Conservation (phyloP, 2,888 invertebrate genomes). For the Drosophila crucigera region DNA sequence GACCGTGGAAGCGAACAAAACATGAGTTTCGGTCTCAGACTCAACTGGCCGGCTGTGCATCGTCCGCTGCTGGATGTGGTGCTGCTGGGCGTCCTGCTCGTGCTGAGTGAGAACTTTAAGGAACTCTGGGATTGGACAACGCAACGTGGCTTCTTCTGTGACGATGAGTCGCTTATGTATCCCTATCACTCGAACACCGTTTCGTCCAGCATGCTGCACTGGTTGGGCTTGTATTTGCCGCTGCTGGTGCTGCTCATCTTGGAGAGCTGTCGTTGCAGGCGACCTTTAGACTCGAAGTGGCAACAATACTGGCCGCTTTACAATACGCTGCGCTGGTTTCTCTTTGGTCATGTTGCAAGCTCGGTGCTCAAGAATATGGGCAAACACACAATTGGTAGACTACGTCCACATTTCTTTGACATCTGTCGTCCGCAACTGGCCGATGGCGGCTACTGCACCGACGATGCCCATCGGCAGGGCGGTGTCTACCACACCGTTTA, state of each 20-base stretch:
- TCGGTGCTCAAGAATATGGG: constrained; percentile 59
- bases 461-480: constrained; percentile 22
- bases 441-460: constrained; percentile 60
- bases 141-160: constrained; percentile 75
- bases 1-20: constrained; percentile 36
- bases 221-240: constrained; percentile 56
- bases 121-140: constrained; percentile 42
- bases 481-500: constrained; percentile 57
- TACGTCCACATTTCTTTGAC: constrained; percentile 75
- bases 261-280: constrained; percentile 48
- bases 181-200: constrained; percentile 68
- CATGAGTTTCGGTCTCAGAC: constrained; percentile 48
- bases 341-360: constrained; percentile 56
- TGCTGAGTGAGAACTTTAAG: constrained; percentile 32
- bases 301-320: constrained; percentile 34
- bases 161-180: constrained; percentile 71
- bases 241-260: constrained; percentile 36
- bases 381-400: constrained; percentile 66
- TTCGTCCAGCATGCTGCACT: constrained; percentile 37
- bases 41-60: background rate
- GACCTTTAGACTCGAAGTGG: background rate
- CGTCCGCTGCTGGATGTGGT: constrained; percentile 40
- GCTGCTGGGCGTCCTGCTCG: constrained; percentile 32
- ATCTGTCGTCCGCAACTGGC: constrained; percentile 63
- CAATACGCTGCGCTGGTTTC: constrained; percentile 58